Conservation (phyloP, 2,888 invertebrate species). For the Drosophila gaucha region DNA sequence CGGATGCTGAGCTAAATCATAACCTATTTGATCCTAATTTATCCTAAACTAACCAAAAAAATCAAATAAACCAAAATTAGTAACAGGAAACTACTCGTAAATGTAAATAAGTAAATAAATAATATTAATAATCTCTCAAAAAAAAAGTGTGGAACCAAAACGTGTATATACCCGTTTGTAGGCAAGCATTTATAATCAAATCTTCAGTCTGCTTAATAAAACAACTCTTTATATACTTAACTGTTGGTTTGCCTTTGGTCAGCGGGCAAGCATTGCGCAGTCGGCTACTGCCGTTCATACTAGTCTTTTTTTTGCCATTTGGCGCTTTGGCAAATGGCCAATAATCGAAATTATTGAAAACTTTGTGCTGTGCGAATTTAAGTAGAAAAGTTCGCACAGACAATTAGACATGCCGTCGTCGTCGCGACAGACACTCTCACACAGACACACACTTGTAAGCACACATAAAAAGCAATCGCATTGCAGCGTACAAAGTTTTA, state of each 20-base stretch:
- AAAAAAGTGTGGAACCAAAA: no score
- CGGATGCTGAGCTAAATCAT: no score
- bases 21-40: no score
- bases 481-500: constrained; percentile 55
- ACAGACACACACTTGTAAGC: neutral
- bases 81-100: no score
- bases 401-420: constrained; percentile 73
- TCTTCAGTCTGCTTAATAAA: no score
- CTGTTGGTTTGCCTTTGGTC: neutral
- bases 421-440: constrained; percentile 36
- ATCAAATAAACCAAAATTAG: no score
- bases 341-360: constrained; percentile 84
- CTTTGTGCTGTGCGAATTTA: constrained; percentile 75
- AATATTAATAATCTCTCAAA: no score
- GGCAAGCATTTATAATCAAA: no score
- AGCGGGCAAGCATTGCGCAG: neutral
- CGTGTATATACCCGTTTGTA: no score
- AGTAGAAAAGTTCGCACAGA: constrained; percentile 70
- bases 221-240: neutral
- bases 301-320: constrained; percentile 9
- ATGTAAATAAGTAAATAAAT: no score
- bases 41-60: no score
- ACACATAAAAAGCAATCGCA: constrained; percentile 50
- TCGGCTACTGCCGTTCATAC: neutral
- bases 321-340: constrained; percentile 79